Evolutionary conservation across 2,113 vertebrate species (phyloP), one percentile per base, ranked within the genome.

Genomic region (Phylloscopus trochiloides): DNA sequence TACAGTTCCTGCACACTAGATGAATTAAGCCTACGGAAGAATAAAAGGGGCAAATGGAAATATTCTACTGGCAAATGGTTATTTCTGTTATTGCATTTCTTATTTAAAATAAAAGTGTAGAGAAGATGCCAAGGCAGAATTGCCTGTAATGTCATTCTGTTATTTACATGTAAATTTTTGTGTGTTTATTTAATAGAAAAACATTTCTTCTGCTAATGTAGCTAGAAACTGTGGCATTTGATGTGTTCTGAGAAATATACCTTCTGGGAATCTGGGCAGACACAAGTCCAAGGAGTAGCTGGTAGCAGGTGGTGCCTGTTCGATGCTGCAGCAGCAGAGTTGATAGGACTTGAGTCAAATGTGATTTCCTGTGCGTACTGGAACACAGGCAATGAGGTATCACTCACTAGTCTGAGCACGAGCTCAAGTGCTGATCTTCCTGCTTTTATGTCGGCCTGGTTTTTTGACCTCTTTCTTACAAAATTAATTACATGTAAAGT

Each of bases 321-420:
- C 1, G 0, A 0, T 0, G 0, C 63, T 87, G 34, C 17, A 54
- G 68, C 58, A n/a, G 45, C n/a, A 68, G 54, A 40, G 55, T 31
- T 81, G n/a, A 52, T 45, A 32, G 50, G n/a, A 42, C 16, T 26
- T 25, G 13, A 29, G n/a, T 71, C 15, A 54, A 82, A 42, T 42
- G 18, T 48, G 59, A 38, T 82, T 90, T 78, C 19, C 15, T 71
- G 38, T 19, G 52, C 1, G 0, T 50, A 13, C 38, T 42, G 38
- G 57, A 54, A 19, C 32, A 20, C 4, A 28, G 65, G 29, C 0
- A 0, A 14, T 47, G 77, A 67, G 20, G 4, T 81, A 26, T 6
- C 2, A 0, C 52, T 76, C 48, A 6, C 24, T 22, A 14, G 13
- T 63, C 42, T 65, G 54, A 80, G 54, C 50, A 90, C 8, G 14